A percentile compares a stretch with the other conserved stretches of the same genome.
Conservation (phyloP, 2,797 vertebrate genomes). For the Pantherophis vulpinus region DNA sequence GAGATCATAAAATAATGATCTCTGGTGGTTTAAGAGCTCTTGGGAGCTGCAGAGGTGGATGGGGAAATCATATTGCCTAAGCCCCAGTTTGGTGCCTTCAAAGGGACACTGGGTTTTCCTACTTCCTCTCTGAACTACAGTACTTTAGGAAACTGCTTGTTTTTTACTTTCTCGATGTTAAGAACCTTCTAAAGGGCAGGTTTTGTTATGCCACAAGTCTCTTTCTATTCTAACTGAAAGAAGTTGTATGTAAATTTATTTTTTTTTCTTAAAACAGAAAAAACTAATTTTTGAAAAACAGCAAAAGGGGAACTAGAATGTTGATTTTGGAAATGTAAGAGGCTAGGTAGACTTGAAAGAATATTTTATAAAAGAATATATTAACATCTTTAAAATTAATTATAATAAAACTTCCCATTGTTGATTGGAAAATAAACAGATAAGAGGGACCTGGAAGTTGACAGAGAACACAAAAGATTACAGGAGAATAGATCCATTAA, state of each 20-base stretch:
- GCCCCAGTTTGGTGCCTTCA: background rate
- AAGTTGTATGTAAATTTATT: background rate
- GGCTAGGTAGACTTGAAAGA: background rate
- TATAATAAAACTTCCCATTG: background rate
- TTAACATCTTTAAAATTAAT: background rate
- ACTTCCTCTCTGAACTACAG: background rate
- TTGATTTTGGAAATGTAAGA: background rate
- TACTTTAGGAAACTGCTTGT: background rate
- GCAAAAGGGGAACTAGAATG: background rate
- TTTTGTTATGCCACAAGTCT: background rate
- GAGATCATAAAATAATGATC: background rate
- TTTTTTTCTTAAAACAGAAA: background rate
- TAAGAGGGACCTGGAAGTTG: background rate
- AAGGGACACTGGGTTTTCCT: background rate
- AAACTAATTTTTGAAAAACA: background rate
- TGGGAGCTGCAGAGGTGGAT: background rate
- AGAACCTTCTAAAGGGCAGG: background rate
- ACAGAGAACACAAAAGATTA: background rate
- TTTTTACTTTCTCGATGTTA: background rate
- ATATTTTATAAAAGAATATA: background rate
- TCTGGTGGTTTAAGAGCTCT: background rate
- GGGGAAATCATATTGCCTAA: background rate
- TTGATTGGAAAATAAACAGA: background rate
- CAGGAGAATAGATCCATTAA: background rate
- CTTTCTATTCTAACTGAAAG: background rate